A percentile compares a stretch with the other conserved stretches of the same genome.
Conservation (phyloP, 2,113 vertebrate genomes). For the Hucho hucho region DNA sequence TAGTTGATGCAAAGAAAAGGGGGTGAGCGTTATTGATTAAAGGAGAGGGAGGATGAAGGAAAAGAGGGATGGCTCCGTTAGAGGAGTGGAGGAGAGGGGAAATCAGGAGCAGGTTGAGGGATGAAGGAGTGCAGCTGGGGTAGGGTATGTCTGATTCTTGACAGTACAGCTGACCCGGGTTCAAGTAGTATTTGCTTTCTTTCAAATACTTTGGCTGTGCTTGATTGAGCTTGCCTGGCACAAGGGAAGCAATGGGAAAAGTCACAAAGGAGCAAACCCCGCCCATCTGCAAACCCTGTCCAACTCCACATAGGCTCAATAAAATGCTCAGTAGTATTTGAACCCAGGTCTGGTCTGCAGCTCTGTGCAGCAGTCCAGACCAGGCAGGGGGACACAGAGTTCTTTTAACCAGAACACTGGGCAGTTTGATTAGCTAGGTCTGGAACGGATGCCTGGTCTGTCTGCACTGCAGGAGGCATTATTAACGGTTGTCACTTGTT, state of each 20-base stretch:
- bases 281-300: too few species aligned
- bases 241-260: too few species aligned
- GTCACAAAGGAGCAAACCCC: too few species aligned
- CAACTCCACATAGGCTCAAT: too few species aligned
- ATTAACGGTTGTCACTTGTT: too few species aligned
- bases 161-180: neutral
- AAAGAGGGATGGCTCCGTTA: conserved; percentile 13
- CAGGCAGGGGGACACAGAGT: neutral
- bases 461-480: neutral
- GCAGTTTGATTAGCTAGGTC: conserved; percentile 17
- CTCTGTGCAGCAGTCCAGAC: neutral
- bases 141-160: neutral
- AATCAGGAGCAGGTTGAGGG: conserved; percentile 50
- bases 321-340: too few species aligned
- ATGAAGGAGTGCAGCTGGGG: conserved; percentile 27
- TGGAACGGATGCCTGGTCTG: conserved; percentile 1
- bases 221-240: too few species aligned
- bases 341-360: neutral
- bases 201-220: too few species aligned
- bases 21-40: conserved; percentile 54
- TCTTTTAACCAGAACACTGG: conserved; percentile 25
- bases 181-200: too few species aligned
- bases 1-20: conserved; percentile 45
- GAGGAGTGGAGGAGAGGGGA: conserved; percentile 24
- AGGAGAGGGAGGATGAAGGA: conserved; percentile 35